These are phyloP conservation scores for Camponotus pennsylvanicus DNA, from an alignment of 1,140 invertebrate species.

Conservation along the genomic window DNA sequence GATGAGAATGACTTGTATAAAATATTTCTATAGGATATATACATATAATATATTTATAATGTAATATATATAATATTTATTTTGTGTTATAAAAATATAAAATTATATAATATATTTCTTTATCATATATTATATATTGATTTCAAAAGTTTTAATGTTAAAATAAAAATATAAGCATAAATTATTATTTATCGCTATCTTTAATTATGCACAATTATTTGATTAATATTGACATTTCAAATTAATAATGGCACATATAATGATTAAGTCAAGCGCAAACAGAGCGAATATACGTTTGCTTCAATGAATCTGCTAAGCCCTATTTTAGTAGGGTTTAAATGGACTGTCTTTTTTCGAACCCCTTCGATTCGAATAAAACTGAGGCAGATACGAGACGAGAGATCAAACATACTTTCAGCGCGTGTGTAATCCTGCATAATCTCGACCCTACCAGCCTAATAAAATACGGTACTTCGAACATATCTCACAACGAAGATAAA, in stretches of 20 bases:
- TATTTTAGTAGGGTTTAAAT: constrained; percentile 38
- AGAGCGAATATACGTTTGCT: constrained; percentile 12
- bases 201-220: not conserved
- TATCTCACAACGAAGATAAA: constrained; percentile 71
- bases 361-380: constrained; percentile 50
- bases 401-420: constrained; percentile 75
- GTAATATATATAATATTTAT: not conserved
- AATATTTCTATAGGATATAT: not conserved
- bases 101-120: not conserved
- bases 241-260: not conserved
- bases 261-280: constrained; percentile 2
- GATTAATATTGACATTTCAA: constrained; percentile 7
- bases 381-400: constrained; percentile 47
- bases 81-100: not conserved
- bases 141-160: not conserved
- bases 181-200: not conserved
- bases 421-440: constrained; percentile 79
- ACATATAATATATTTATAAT: not conserved
- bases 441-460: constrained; percentile 72
- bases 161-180: not conserved
- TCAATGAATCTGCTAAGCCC: constrained; percentile 47
- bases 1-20: not conserved
- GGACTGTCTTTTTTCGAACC: constrained; percentile 37
- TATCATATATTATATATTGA: not conserved
- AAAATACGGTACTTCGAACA: constrained; percentile 67